Evolutionary conservation across 2,888 invertebrate genomes (phyloP).

Genomic region (Amiota minor): DNA sequence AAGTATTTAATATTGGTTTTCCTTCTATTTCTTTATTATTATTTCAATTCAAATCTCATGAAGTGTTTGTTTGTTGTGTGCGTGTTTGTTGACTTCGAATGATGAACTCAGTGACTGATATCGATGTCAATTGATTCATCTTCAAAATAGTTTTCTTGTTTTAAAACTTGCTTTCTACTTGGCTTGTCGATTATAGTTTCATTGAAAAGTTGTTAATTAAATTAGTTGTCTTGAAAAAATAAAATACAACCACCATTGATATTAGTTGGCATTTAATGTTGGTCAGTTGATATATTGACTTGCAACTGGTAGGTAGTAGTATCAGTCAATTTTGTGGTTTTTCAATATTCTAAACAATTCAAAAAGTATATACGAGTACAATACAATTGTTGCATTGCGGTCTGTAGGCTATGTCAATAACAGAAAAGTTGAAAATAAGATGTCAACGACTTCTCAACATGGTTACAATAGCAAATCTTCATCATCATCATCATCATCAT

Average conservation of each 20-base stretch:
- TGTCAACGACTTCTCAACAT: conserved; percentile 42
- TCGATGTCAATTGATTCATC: conserved; percentile 10
- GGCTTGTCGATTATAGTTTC: conserved; percentile 29
- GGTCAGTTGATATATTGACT: background rate
- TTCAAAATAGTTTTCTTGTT: background rate
- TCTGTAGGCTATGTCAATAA: conserved; percentile 22
- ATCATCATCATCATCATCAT: too few species aligned
- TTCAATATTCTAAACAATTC: too few species aligned
- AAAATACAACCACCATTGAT: conserved; percentile 1
- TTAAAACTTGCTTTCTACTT: conserved; percentile 20
- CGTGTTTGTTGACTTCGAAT: background rate
- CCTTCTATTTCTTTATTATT: background rate
- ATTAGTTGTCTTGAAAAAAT: conserved; percentile 43
- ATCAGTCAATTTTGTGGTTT: too few species aligned
- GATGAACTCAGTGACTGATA: background rate
- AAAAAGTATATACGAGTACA: background rate
- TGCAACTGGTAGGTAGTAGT: too few species aligned
- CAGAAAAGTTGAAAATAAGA: conserved; percentile 42
- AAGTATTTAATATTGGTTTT: background rate
- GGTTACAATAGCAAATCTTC: too few species aligned
- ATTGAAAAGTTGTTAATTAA: conserved; percentile 56
- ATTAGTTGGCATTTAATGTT: conserved; percentile 6
- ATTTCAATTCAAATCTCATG: background rate
- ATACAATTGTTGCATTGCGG: background rate
- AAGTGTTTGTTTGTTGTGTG: background rate